These are phyloP conservation scores for Cyanoliseus patagonus DNA, from an alignment of 2,113 vertebrate species.

Conservation along the genomic window DNA sequence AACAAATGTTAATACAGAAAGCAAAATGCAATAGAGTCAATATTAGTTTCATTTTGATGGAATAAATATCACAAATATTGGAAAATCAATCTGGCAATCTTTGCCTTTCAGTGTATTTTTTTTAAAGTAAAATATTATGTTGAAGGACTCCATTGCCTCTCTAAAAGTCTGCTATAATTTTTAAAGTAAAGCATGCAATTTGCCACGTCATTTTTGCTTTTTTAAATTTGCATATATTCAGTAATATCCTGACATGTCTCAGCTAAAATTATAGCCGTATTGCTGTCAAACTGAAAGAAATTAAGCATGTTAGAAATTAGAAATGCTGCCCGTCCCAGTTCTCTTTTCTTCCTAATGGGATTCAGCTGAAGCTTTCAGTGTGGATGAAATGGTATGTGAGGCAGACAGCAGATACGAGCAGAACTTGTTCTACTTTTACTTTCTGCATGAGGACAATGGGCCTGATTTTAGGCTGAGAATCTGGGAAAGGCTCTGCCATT, in stretches of 20 bases:
- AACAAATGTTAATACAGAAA: background rate
- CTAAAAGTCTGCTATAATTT: background rate
- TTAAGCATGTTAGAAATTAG: slow-evolving; percentile 28
- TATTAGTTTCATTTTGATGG: slow-evolving; percentile 16
- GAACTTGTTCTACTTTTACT: background rate
- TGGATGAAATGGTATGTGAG: background rate
- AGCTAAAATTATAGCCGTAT: slow-evolving; percentile 32
- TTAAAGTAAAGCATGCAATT: background rate
- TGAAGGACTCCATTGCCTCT: background rate
- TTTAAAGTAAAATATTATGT: background rate
- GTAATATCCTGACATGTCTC: background rate
- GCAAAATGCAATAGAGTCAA: background rate
- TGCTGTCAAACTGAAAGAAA: slow-evolving; percentile 41
- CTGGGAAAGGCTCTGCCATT: background rate
- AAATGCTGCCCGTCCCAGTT: background rate
- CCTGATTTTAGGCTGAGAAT: background rate
- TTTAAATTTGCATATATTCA: background rate
- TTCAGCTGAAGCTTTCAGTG: slow-evolving; percentile 13
- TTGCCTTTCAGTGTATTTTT: background rate
- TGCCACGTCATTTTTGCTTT: background rate
- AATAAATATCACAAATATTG: background rate
- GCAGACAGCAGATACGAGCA: background rate
- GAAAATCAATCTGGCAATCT: background rate
- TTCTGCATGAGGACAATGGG: background rate
- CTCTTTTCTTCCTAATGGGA: background rate